Evolutionary conservation across 2,797 vertebrate species (phyloP), one percentile per base, ranked within the genome.

Genomic region (Varecia variegata): DNA sequence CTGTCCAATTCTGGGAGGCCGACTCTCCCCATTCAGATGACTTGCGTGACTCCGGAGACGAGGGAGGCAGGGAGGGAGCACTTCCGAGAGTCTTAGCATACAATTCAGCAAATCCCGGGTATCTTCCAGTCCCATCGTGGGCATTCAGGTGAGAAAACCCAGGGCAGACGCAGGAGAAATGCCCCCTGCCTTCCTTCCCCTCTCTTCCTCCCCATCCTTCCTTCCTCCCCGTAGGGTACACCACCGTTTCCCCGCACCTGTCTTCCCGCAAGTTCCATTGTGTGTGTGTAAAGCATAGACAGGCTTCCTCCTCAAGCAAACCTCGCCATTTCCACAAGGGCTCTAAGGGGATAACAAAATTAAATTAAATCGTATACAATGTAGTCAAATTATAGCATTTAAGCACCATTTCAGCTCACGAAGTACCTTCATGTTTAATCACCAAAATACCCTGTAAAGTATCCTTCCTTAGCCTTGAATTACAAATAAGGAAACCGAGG

Each of bases 91-190:
- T 32, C 89, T 54, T 93, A 81, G 40, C 13, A 71, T 35, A 86
- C 52, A 93, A 84, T 95, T 95, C 52, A 35, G 74, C 9, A 4
- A 90, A 21, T 82, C 92, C 93, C 25, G 23, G 27, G 11, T 35
- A 40, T 62, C 88, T 93, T 30, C 80, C 85, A 95, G 73, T 17
- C 71, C 85, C 91, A 83, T 94, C 85, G n/a, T 23, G 70, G 92
- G 30, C 73, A 81, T 43, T 47, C 65, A 92, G 71, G 88, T 94
- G 93, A 97, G 91, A 62, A 93, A 43, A 73, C 7, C 32, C 4
- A 43, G 23, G 25, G 2, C 20, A 70, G 62, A 17, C 15, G 2
- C 21, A n/a, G 23, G 7, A 50, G 87, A 54, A 32, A 0, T 8
- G 4, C 30, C 23, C 6, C 54, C 43, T 45, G 12, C 50, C 62